These are phyloP conservation scores for Aldrovandia affinis DNA, from an alignment of 2,797 vertebrate genomes.

Conservation along the genomic window DNA sequence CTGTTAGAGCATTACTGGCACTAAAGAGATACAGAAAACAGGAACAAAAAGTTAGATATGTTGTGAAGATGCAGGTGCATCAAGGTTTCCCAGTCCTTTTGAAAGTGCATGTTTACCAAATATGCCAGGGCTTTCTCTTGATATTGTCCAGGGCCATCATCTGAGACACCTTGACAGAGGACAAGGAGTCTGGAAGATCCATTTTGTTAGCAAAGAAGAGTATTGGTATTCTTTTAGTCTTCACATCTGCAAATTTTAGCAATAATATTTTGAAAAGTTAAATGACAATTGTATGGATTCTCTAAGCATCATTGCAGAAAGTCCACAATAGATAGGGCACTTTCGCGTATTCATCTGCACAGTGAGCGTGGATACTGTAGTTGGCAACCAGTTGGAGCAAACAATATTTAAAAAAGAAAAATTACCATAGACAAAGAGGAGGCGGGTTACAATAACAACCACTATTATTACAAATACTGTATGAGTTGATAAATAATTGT, in stretches of 20 bases:
- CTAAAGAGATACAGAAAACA: neutral
- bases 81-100: neutral
- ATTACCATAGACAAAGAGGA: too few species aligned
- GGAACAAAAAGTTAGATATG: too few species aligned
- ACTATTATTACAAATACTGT: too few species aligned
- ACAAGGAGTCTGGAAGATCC: slow-evolving; percentile 79
- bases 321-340: too few species aligned
- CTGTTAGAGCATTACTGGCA: slow-evolving; percentile 15
- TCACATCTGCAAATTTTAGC: slow-evolving; percentile 40
- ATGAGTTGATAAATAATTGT: too few species aligned
- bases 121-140: slow-evolving; percentile 83
- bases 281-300: too few species aligned
- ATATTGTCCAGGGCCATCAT: slow-evolving; percentile 78
- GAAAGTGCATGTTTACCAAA: slow-evolving; percentile 36
- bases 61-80: neutral
- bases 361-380: too few species aligned
- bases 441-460: too few species aligned
- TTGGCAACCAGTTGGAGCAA: too few species aligned
- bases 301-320: too few species aligned
- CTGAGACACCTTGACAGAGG: slow-evolving; percentile 80
- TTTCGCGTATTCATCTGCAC: too few species aligned
- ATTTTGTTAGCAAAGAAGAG: slow-evolving; percentile 84
- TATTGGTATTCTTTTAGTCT: slow-evolving; percentile 78
- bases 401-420: too few species aligned
- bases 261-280: neutral